A percentile compares a stretch with the other conserved stretches of the same genome.
phyloP scores from a whole-genome alignment of 2,888 invertebrate species.

The Exephanes ischioxanthus region DNA sequence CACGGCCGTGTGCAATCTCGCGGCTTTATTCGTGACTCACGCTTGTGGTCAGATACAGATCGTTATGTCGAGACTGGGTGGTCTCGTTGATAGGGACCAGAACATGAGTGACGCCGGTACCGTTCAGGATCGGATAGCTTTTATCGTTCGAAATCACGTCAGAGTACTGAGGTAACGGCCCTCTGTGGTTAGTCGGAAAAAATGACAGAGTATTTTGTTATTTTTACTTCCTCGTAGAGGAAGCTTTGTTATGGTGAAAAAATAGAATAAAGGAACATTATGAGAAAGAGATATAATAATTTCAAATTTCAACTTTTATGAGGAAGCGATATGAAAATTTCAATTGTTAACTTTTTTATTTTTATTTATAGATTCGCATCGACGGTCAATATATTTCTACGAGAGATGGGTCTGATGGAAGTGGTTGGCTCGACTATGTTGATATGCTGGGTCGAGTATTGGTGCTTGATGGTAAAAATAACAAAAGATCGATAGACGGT shows the following conservation, averaged over 20 bases:
- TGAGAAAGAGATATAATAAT: no score
- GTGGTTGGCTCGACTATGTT: constrained; percentile 62
- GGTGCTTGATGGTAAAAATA: constrained; percentile 63
- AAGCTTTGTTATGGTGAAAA: no score
- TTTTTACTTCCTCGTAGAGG: no score
- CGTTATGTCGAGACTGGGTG: constrained; percentile 54
- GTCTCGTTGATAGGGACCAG: neutral
- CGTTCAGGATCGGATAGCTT: constrained; percentile 62
- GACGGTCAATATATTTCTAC: constrained; percentile 60
- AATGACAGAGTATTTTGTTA: neutral
- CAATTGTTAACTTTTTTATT: neutral
- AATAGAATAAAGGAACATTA: no score
- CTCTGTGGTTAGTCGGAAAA: neutral
- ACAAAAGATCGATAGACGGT: neutral
- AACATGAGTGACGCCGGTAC: neutral
- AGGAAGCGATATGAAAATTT: no score
- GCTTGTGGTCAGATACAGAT: constrained; percentile 68
- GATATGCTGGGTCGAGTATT: constrained; percentile 69
- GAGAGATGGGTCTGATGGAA: constrained; percentile 67
- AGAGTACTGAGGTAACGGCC: neutral
- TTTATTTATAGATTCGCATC: constrained; percentile 73
- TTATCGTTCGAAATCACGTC: constrained; percentile 73
- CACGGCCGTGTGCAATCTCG: constrained; percentile 55
- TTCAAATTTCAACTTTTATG: no score
- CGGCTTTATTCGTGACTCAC: constrained; percentile 66